phyloP scores from a whole-genome alignment of 2,113 vertebrate genomes.

The Patagioenas fasciata region DNA sequence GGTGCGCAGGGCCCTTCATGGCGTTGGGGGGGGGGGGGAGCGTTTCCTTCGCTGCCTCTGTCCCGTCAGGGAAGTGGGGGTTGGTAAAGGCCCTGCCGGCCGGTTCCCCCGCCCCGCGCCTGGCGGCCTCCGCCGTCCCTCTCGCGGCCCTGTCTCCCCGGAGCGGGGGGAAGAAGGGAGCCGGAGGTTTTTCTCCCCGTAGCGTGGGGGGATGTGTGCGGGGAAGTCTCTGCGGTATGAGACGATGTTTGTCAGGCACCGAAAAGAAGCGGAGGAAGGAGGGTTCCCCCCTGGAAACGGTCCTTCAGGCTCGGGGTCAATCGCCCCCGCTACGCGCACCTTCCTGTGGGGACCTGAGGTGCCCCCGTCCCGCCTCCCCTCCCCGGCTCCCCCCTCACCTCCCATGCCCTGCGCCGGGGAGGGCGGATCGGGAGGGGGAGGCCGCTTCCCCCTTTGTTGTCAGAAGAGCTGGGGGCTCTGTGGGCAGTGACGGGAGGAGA shows the following conservation, averaged over 20 bases:
- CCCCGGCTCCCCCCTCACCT: background rate
- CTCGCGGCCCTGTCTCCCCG: background rate
- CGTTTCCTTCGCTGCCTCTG: background rate
- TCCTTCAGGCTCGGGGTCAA: background rate
- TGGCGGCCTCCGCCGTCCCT: background rate
- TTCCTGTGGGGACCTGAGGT: background rate
- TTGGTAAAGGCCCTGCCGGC: background rate
- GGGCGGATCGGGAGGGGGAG: background rate
- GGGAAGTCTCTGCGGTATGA: background rate
- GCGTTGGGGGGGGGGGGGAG: background rate
- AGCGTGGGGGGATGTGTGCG: background rate
- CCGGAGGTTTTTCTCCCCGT: background rate
- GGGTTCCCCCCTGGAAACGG: background rate
- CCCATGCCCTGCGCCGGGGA: background rate
- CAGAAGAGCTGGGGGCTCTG: background rate
- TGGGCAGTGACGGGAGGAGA: background rate
- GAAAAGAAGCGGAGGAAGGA: background rate
- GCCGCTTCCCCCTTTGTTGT: conserved; percentile 10
- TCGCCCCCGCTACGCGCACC: background rate
- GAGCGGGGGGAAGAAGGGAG: background rate
- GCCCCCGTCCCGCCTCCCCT: background rate
- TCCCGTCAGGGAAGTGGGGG: background rate
- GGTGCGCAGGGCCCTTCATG: background rate
- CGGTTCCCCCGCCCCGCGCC: background rate
- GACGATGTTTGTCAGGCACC: background rate